Evolutionary conservation across 2,888 invertebrate species (phyloP).

Genomic region (Bellardia pandia): DNA sequence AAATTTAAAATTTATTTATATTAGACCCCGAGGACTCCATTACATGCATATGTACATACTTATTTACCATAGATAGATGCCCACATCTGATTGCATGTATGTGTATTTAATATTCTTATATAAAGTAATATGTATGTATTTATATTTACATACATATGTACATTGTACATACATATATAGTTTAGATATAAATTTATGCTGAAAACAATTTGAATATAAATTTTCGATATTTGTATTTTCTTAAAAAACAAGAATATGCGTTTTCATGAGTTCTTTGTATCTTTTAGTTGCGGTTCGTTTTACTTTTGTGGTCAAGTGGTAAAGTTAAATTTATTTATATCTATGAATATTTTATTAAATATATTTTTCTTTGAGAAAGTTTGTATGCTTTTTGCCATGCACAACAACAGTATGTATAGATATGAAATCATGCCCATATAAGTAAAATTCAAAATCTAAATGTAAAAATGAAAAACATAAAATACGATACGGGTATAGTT

Average conservation of each 20-base stretch:
- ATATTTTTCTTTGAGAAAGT: conserved; percentile 12
- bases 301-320: conserved; percentile 70
- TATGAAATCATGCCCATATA: conserved; percentile 28
- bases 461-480: neutral
- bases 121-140: conserved; percentile 37
- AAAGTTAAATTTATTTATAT: conserved; percentile 63
- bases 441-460: neutral
- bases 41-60: conserved; percentile 30
- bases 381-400: conserved; percentile 10
- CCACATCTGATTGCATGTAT: neutral
- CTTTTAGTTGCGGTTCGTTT: conserved; percentile 16
- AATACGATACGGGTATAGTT: neutral
- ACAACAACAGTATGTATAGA: neutral
- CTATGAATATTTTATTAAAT: conserved; percentile 60
- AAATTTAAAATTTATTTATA: conserved; percentile 72
- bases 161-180: conserved; percentile 30
- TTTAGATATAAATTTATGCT: conserved; percentile 64
- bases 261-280: conserved; percentile 22
- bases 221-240: conserved; percentile 13
- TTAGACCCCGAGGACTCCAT: conserved; percentile 67
- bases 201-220: conserved; percentile 68
- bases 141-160: conserved; percentile 14
- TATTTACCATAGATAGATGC: conserved; percentile 35
- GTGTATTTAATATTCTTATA: conserved; percentile 18
- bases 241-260: conserved; percentile 20